Evolutionary conservation across 1,140 invertebrate species (phyloP), one percentile per base, ranked within the genome.

Genomic region (Cataglyphis hispanica): DNA sequence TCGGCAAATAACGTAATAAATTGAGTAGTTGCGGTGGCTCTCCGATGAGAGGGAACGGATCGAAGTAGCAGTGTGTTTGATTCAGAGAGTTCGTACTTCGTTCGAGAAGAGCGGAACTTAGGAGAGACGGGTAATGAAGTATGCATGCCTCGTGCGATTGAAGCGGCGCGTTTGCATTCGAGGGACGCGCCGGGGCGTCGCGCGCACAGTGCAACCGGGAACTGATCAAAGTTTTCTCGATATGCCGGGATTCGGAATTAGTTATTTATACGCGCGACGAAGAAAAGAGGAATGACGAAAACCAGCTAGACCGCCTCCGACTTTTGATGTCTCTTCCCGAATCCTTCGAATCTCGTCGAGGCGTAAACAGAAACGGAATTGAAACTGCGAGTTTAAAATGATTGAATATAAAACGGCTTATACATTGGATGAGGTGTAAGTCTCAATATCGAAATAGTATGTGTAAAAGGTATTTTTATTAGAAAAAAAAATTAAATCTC

Each of bases 201-300:
- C 64, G 85, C 78, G 60, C 72, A 43, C 74, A 53, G 63, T 63
- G 67, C 78, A 66, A 56, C 74, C 83, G 67, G 84, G 84, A 92
- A 90, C 92, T 92, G 92, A 93, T 93, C 92, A 93, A 93, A 93
- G 88, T 93, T 93, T 93, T 91, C 90, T 90, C 92, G 92, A 93
- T 93, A 92, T 87, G 84, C 78, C 89, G 87, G 84, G 92, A 92
- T 92, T 91, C 78, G 86, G 91, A 90, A 93, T 93, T 93, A 92
- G 88, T 91, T 93, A 93, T 93, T 93, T 93, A 93, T 91, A 91
- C 87, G 31, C 58, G 56, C 64, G 56, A 85, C 63, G 85, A 69
- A 85, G 60, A 86, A 81, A 86, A 72, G 77, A 75, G 67, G 19
- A 76, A 72, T 61, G 64, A 83, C 64, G 56, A 84, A 77, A 40